Conservation (phyloP, 2,888 invertebrate genomes). For the Tipula confusa region DNA sequence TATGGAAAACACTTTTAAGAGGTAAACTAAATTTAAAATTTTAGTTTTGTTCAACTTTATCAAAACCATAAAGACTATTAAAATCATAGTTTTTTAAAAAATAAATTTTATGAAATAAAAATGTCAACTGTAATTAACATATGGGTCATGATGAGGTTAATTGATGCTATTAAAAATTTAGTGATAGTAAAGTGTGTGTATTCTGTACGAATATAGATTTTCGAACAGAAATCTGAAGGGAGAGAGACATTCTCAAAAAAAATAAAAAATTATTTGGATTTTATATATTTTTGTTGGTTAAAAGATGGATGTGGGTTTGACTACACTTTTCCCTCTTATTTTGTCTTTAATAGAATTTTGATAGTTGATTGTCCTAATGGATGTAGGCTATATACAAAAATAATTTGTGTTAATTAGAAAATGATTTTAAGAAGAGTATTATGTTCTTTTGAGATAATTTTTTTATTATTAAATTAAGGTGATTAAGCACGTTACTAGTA, state of each 20-base stretch:
- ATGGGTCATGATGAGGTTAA: conserved; percentile 6
- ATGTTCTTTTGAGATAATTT: not conserved
- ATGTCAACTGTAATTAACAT: conserved; percentile 25
- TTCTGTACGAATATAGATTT: not conserved
- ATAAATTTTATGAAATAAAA: not conserved
- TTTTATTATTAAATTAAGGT: not conserved
- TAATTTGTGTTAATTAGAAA: not conserved
- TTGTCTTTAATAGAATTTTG: not conserved
- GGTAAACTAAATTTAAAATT: not conserved
- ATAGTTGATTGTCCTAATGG: not conserved
- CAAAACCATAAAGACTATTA: not conserved
- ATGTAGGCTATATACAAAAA: too few species aligned
- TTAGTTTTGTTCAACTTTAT: not conserved
- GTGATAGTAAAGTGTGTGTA: not conserved
- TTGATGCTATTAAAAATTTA: not conserved
- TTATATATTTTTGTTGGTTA: not conserved
- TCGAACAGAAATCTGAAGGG: not conserved
- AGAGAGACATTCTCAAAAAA: not conserved
- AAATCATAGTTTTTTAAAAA: conserved; percentile 3
- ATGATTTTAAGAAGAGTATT: not conserved
- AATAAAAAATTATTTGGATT: not conserved
- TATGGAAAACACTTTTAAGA: not conserved
- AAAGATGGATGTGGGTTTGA: not conserved
- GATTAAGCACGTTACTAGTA: too few species aligned
- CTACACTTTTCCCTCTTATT: not conserved